Conservation (phyloP, 2,797 vertebrate genomes). For the Pelodytes ibericus region DNA sequence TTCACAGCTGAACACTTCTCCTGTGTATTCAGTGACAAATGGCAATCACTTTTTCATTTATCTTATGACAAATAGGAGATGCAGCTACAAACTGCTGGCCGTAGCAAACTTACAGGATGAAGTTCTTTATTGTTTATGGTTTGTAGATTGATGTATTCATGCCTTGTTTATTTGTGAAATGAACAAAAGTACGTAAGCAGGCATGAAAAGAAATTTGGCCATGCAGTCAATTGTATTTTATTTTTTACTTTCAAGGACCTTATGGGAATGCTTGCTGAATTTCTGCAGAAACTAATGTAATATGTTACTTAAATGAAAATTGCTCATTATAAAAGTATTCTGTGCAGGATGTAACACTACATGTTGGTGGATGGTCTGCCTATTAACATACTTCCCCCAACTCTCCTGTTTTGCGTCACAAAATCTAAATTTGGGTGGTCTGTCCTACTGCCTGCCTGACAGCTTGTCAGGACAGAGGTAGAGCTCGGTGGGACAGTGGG, state of each 20-base stretch:
- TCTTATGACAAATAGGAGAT: slow-evolving; percentile 87
- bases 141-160: slow-evolving; percentile 86
- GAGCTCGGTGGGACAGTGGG: too few species aligned
- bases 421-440: too few species aligned
- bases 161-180: slow-evolving; percentile 88
- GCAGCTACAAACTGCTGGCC: slow-evolving; percentile 83
- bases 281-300: too few species aligned
- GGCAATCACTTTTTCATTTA: slow-evolving; percentile 85
- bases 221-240: slow-evolving; percentile 70
- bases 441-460: too few species aligned
- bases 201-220: slow-evolving; percentile 79
- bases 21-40: slow-evolving; percentile 83
- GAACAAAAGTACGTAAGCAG: slow-evolving; percentile 84
- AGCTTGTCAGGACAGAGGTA: too few species aligned
- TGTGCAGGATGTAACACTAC: too few species aligned
- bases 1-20: slow-evolving; percentile 77
- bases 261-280: too few species aligned
- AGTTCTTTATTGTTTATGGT: slow-evolving; percentile 88
- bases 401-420: too few species aligned
- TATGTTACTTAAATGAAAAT: too few species aligned
- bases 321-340: too few species aligned
- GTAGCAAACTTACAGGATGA: slow-evolving; percentile 86
- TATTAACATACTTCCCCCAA: too few species aligned
- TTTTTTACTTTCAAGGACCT: slow-evolving; percentile 69
- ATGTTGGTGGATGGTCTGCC: too few species aligned